Conservation (phyloP, 2,113 vertebrate genomes). For the Cebus imitator region DNA sequence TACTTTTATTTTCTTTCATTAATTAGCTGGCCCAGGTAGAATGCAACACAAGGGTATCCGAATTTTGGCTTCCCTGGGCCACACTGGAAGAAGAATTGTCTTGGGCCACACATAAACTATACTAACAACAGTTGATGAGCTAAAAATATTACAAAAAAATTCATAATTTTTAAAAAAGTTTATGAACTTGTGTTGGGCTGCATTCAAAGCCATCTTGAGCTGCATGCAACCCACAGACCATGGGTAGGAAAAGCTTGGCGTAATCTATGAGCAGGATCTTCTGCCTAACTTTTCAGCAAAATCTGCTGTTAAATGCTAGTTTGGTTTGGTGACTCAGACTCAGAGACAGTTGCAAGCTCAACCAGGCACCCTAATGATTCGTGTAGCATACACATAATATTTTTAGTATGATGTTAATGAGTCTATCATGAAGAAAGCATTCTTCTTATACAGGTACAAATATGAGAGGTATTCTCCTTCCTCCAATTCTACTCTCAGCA, state of each 20-base stretch:
- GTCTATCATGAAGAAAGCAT: slow-evolving; percentile 13
- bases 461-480: slow-evolving; percentile 81
- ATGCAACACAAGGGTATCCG: background rate
- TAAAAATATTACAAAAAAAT: too few species aligned
- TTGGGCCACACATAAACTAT: too few species aligned
- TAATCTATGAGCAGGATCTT: background rate
- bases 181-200: too few species aligned
- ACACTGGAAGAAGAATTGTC: too few species aligned
- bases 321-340: background rate
- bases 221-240: too few species aligned
- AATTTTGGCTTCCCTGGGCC: too few species aligned
- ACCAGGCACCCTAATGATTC: background rate
- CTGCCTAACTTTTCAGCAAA: background rate
- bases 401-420: background rate
- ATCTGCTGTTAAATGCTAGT: background rate
- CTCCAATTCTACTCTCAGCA: slow-evolving; percentile 77
- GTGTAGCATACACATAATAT: background rate
- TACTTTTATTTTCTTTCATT: background rate
- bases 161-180: too few species aligned
- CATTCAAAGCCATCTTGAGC: too few species aligned
- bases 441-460: slow-evolving; percentile 80
- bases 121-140: too few species aligned
- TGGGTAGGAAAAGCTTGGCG: too few species aligned
- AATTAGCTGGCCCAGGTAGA: too few species aligned
- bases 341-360: background rate